Percentiles rank a stretch among this genome's conserved stretches.
phyloP scores from a whole-genome alignment of 2,888 invertebrate genomes.

The Drosophila diplacantha region DNA sequence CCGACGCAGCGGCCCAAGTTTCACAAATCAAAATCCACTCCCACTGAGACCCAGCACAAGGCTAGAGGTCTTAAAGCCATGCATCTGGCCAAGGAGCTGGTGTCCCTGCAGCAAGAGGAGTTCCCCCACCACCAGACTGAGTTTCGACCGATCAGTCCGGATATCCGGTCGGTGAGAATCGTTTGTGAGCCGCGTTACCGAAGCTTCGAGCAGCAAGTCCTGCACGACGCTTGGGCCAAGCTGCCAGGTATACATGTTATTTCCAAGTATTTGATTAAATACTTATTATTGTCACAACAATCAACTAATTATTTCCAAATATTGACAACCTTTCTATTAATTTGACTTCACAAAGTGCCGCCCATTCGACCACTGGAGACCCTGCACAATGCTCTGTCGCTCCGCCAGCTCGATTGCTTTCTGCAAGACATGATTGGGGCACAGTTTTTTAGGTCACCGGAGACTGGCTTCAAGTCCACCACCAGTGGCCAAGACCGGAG shows the following conservation, averaged over 20 bases:
- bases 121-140: constrained; percentile 52
- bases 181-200: constrained; percentile 82
- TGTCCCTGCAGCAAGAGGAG: constrained; percentile 62
- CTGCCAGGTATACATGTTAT: constrained; percentile 38
- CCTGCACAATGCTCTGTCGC: constrained; percentile 95
- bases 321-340: background rate
- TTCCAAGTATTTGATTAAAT: background rate
- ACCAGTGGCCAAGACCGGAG: no score
- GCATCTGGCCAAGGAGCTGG: constrained; percentile 84
- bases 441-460: constrained; percentile 85
- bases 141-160: constrained; percentile 78
- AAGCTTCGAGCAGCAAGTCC: constrained; percentile 81
- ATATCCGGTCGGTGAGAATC: constrained; percentile 77
- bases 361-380: constrained; percentile 98
- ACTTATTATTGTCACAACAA: no score
- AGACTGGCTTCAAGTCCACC: constrained; percentile 75
- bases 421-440: constrained; percentile 90
- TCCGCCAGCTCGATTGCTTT: constrained; percentile 93
- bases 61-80: constrained; percentile 89
- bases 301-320: background rate
- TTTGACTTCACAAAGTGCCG: constrained; percentile 93
- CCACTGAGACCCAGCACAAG: constrained; percentile 83
- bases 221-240: constrained; percentile 44
- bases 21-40: constrained; percentile 85
- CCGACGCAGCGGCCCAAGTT: constrained; percentile 41